phyloP scores from a whole-genome alignment of 2,113 vertebrate species.

The Calidris pugnax region DNA sequence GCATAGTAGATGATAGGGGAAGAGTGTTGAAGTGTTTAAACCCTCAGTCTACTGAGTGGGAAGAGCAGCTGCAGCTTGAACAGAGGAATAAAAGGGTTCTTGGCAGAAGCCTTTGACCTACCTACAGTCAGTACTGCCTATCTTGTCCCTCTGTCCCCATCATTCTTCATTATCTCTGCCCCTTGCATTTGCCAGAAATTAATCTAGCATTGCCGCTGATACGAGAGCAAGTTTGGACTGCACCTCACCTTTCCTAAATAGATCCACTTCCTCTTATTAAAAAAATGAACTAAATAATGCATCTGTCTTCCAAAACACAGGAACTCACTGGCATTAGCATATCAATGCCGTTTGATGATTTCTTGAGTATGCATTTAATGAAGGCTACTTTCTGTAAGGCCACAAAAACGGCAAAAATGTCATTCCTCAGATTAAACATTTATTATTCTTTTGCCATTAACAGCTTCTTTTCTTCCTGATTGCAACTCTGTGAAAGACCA shows the following conservation, averaged over 20 bases:
- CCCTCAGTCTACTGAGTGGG: not conserved
- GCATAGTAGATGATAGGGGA: not conserved
- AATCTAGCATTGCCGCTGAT: not conserved
- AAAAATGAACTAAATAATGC: not conserved
- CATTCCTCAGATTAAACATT: not conserved
- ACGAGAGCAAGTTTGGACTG: not conserved
- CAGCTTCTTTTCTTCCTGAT: not conserved
- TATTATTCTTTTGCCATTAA: not conserved
- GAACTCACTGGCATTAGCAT: not conserved
- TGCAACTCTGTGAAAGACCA: not conserved
- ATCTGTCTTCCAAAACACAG: not conserved
- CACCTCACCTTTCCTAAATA: not conserved
- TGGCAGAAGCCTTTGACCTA: not conserved
- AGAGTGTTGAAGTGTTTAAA: not conserved
- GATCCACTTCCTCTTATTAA: not conserved
- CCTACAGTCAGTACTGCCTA: not conserved
- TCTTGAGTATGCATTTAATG: not conserved
- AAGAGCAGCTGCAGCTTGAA: not conserved
- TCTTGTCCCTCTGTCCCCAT: not conserved
- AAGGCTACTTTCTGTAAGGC: not conserved
- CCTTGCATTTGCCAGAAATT: not conserved
- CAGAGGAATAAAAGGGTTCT: not conserved
- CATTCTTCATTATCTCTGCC: not conserved
- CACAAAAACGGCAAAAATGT: not conserved
- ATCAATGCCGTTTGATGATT: not conserved